Percentiles rank a stretch among this genome's conserved stretches.
Evolutionary conservation across 1,140 invertebrate genomes (phyloP).

Genomic region (Physella acuta): DNA sequence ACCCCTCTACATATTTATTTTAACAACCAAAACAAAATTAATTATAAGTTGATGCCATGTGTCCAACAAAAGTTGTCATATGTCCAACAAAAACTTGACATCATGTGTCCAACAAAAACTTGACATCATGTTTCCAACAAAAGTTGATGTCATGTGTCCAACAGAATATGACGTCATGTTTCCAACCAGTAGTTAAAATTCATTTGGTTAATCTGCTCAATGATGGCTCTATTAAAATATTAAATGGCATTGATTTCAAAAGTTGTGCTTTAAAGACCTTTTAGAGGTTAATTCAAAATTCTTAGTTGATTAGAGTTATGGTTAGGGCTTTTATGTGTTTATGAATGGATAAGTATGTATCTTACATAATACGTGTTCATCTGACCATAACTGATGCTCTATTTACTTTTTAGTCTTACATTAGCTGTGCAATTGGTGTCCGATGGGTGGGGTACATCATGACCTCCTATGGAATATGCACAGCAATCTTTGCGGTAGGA

Average conservation of each 20-base stretch:
- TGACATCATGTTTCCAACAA: too few species aligned
- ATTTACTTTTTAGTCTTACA: slow-evolving; percentile 17
- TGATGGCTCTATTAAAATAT: not conserved
- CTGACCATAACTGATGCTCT: not conserved
- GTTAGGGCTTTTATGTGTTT: not conserved
- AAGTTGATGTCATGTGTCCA: too few species aligned
- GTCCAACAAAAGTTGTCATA: too few species aligned
- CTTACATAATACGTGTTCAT: not conserved
- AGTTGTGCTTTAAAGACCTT: not conserved
- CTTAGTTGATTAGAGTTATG: not conserved
- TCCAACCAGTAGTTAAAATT: too few species aligned
- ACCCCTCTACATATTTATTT: too few species aligned
- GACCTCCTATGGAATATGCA: slow-evolving; percentile 22
- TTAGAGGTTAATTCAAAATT: not conserved
- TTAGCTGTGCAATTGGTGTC: slow-evolving; percentile 27
- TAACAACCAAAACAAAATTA: too few species aligned
- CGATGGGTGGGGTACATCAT: slow-evolving; percentile 31
- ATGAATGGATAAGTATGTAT: not conserved
- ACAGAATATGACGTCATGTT: too few species aligned
- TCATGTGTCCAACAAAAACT: too few species aligned
- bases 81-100: too few species aligned
- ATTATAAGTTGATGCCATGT: too few species aligned
- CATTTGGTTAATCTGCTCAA: too few species aligned
- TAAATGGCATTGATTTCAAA: not conserved
- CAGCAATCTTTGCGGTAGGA: slow-evolving; percentile 20